Conservation (phyloP, 2,797 vertebrate genomes). For the Numenius phaeopus region DNA sequence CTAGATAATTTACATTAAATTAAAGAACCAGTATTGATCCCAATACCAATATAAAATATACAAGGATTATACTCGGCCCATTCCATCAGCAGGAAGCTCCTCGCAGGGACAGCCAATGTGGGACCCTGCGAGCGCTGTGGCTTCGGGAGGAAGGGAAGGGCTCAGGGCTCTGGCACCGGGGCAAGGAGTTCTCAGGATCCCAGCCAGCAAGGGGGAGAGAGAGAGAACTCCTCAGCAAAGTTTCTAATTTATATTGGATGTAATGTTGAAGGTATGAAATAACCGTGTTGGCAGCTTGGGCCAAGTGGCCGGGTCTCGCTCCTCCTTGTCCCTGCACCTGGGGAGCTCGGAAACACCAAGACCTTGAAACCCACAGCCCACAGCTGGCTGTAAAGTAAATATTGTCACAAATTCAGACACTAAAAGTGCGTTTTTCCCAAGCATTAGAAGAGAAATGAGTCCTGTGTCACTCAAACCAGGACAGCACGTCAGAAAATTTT, state of each 20-base stretch:
- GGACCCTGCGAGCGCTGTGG: background rate
- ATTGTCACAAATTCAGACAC: background rate
- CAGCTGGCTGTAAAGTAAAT: background rate
- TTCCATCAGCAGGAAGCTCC: background rate
- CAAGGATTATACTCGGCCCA: background rate
- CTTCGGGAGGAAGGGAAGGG: background rate
- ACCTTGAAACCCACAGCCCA: background rate
- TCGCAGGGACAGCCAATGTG: background rate
- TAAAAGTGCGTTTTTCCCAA: background rate
- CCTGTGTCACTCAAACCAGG: background rate
- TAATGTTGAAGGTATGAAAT: background rate
- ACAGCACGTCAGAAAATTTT: background rate
- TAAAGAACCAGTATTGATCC: background rate
- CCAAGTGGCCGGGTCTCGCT: background rate
- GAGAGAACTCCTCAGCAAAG: background rate
- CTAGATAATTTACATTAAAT: background rate
- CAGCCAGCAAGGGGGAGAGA: background rate
- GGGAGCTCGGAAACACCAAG: background rate
- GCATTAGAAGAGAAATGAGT: background rate
- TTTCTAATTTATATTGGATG: background rate
- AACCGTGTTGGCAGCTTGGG: background rate
- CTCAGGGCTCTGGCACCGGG: background rate
- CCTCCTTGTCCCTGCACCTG: background rate
- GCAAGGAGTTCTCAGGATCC: background rate
- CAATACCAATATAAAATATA: background rate